Conservation (phyloP, 2,888 invertebrate genomes). For the Drosophila emarginata region DNA sequence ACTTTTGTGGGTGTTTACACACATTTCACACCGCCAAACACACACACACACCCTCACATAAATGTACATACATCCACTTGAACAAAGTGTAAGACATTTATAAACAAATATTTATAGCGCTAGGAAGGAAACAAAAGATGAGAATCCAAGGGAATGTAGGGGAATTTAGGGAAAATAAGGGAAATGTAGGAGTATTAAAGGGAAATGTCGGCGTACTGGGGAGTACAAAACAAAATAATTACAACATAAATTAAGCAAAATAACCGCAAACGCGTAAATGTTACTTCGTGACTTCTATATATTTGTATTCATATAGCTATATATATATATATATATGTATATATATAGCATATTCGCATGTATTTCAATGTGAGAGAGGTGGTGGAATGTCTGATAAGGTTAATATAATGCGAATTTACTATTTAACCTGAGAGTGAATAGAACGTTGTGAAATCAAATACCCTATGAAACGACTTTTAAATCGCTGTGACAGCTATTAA, state of each 20-base stretch:
- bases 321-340: neutral
- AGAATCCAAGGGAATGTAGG: neutral
- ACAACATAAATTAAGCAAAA: slow-evolving; percentile 69
- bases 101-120: slow-evolving; percentile 64
- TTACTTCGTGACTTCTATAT: slow-evolving; percentile 56
- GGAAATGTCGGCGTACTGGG: neutral
- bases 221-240: slow-evolving; percentile 59
- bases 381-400: slow-evolving; percentile 25
- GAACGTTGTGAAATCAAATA: slow-evolving; percentile 6
- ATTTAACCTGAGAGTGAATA: neutral
- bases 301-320: neutral
- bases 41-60: slow-evolving; percentile 39
- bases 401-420: slow-evolving; percentile 6
- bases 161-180: too few relatives aligned
- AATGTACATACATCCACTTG: slow-evolving; percentile 31
- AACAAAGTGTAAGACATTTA: slow-evolving; percentile 65
- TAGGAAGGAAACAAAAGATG: slow-evolving; percentile 8
- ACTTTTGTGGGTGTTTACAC: slow-evolving; percentile 59
- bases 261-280: slow-evolving; percentile 65
- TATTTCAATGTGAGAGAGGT: neutral
- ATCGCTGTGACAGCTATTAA: slow-evolving; percentile 3
- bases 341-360: neutral
- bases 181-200: neutral
- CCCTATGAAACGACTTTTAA: neutral
- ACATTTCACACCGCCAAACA: slow-evolving; percentile 56